These are phyloP conservation scores for Sinodicranocentrus sp. DNA, from an alignment of 2,888 invertebrate species.

Conservation along the genomic window DNA sequence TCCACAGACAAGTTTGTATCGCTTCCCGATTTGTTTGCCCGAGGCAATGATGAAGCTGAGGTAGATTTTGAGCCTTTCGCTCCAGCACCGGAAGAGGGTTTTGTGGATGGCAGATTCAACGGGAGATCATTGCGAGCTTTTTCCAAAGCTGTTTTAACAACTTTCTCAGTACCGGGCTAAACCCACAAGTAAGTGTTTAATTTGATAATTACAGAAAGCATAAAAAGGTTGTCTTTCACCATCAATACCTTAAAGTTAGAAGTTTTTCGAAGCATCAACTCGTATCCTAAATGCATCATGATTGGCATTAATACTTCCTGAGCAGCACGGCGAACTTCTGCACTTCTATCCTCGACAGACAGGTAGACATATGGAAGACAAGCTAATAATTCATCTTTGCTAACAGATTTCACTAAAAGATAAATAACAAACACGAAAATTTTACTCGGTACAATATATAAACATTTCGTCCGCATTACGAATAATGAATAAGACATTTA, in stretches of 20 bases:
- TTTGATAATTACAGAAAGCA: not conserved
- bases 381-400: slow-evolving; percentile 88
- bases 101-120: slow-evolving; percentile 83
- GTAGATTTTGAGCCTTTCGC: slow-evolving; percentile 32
- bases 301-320: slow-evolving; percentile 93
- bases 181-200: not conserved
- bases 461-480: too few species aligned
- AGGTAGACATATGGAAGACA: slow-evolving; percentile 89
- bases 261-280: slow-evolving; percentile 86
- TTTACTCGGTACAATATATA: not conserved
- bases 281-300: slow-evolving; percentile 95
- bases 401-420: slow-evolving; percentile 84
- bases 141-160: slow-evolving; percentile 88
- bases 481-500: too few species aligned
- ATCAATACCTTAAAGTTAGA: slow-evolving; percentile 87
- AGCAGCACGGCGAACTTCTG: slow-evolving; percentile 93
- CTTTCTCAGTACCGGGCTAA: slow-evolving; percentile 80
- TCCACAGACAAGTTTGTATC: slow-evolving; percentile 49
- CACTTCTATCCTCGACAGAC: slow-evolving; percentile 93
- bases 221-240: not conserved
- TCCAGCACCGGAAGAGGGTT: slow-evolving; percentile 80
- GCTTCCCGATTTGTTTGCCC: slow-evolving; percentile 54
- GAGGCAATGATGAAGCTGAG: slow-evolving; percentile 10
- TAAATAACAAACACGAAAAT: slow-evolving; percentile 28
- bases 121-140: slow-evolving; percentile 92